phyloP scores from a whole-genome alignment of 2,888 invertebrate genomes.

The Diarsia rubi region DNA sequence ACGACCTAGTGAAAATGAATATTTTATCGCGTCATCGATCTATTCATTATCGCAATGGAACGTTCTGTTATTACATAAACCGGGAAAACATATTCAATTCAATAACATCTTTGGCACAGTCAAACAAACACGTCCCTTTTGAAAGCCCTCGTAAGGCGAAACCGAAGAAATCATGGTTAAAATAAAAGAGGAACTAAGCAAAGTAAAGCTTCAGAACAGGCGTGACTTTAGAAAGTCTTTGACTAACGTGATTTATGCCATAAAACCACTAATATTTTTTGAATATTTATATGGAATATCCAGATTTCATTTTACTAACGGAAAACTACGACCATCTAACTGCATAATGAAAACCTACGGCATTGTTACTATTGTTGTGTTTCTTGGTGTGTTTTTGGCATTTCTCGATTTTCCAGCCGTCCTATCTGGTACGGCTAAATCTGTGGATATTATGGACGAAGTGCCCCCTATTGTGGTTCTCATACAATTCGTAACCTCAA shows the following conservation, averaged over 20 bases:
- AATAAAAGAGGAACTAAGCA: slow-evolving; percentile 23
- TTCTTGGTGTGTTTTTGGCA: slow-evolving; percentile 57
- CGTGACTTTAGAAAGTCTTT: slow-evolving; percentile 49
- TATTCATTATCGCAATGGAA: slow-evolving; percentile 64
- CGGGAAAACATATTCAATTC: background rate
- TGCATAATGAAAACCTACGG: slow-evolving; percentile 70
- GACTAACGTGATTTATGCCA: slow-evolving; percentile 58
- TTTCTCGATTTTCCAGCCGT: slow-evolving; percentile 53
- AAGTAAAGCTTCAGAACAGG: slow-evolving; percentile 37
- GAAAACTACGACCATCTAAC: slow-evolving; percentile 64
- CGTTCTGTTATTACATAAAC: slow-evolving; percentile 26
- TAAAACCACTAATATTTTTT: slow-evolving; percentile 68
- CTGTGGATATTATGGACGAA: slow-evolving; percentile 67
- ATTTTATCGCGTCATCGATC: slow-evolving; percentile 51
- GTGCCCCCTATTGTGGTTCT: slow-evolving; percentile 70
- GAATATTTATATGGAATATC: slow-evolving; percentile 77
- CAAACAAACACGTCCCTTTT: slow-evolving; percentile 25
- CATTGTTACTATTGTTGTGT: slow-evolving; percentile 52
- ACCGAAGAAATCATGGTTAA: slow-evolving; percentile 41
- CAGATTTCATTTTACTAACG: slow-evolving; percentile 69
- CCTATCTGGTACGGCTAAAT: slow-evolving; percentile 46
- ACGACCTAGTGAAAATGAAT: slow-evolving; percentile 37
- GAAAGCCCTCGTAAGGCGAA: background rate
- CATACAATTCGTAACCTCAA: slow-evolving; percentile 70
- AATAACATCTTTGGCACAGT: slow-evolving; percentile 13